Evolutionary conservation across 2,113 vertebrate species (phyloP).

Genomic region (Erythrocercus mccallii): DNA sequence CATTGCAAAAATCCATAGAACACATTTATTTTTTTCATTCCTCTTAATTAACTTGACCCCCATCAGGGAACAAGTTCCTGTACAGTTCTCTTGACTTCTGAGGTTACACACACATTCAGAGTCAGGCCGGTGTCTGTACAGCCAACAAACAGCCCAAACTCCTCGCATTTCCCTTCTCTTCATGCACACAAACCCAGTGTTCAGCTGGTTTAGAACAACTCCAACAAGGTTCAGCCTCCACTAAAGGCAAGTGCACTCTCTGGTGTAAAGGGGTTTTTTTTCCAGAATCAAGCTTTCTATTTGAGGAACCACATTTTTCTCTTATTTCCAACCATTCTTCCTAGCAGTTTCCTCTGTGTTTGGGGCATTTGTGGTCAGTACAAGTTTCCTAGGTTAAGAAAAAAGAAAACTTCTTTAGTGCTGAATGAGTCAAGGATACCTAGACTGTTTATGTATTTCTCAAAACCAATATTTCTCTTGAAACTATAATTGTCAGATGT

Average conservation of each 20-base stretch:
- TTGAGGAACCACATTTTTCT: fast-evolving
- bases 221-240: not conserved
- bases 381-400: not conserved
- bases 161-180: not conserved
- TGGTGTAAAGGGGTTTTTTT: not conserved
- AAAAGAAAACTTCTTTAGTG: not conserved
- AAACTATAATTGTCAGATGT: not conserved
- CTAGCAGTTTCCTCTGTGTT: not conserved
- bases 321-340: fast-evolving
- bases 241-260: not conserved
- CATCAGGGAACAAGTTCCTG: not conserved
- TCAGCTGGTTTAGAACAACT: not conserved
- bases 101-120: fast-evolving
- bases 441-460: not conserved
- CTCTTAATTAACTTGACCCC: not conserved
- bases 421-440: not conserved
- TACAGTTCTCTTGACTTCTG: not conserved
- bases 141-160: not conserved
- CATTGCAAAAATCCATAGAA: not conserved
- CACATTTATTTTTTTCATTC: not conserved
- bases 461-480: not conserved
- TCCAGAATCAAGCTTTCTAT: not conserved
- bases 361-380: not conserved
- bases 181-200: not conserved
- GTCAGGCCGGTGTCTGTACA: not conserved